phyloP scores from a whole-genome alignment of 2,797 vertebrate genomes.

The Lacerta bilineata region DNA sequence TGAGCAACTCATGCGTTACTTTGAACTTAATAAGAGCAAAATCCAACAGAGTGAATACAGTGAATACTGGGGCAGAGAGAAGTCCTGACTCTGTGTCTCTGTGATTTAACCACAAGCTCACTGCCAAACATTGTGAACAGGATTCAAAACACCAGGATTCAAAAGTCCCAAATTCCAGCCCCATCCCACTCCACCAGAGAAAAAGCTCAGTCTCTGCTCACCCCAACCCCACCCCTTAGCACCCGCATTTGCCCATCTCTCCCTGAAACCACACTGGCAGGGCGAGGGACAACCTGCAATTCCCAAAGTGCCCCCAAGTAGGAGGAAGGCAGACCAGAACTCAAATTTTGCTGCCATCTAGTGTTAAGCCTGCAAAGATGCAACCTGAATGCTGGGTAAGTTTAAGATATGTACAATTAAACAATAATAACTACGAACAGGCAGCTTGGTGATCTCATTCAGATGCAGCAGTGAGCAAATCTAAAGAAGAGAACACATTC shows the following conservation, averaged over 20 bases:
- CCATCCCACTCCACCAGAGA: neutral
- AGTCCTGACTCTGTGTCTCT: neutral
- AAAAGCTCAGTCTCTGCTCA: neutral
- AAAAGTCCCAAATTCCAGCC: no score
- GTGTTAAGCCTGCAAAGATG: constrained; percentile 1
- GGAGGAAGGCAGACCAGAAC: neutral
- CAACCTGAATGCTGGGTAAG: neutral
- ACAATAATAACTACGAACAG: neutral
- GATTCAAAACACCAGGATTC: neutral
- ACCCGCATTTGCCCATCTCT: neutral
- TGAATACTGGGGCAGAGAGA: neutral
- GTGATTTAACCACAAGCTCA: neutral
- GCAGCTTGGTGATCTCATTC: neutral
- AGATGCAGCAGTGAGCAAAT: neutral
- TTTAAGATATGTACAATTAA: neutral
- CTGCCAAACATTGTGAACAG: neutral
- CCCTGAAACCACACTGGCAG: neutral
- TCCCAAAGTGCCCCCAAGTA: neutral
- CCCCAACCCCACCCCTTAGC: neutral
- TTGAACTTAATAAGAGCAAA: no score
- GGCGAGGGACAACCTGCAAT: neutral
- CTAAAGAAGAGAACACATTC: neutral
- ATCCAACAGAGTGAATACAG: no score
- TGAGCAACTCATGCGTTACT: no score
- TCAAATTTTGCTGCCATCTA: constrained; percentile 42